These are phyloP conservation scores for Tragulus kanchil DNA, from an alignment of 2,113 vertebrate species.

Conservation along the genomic window DNA sequence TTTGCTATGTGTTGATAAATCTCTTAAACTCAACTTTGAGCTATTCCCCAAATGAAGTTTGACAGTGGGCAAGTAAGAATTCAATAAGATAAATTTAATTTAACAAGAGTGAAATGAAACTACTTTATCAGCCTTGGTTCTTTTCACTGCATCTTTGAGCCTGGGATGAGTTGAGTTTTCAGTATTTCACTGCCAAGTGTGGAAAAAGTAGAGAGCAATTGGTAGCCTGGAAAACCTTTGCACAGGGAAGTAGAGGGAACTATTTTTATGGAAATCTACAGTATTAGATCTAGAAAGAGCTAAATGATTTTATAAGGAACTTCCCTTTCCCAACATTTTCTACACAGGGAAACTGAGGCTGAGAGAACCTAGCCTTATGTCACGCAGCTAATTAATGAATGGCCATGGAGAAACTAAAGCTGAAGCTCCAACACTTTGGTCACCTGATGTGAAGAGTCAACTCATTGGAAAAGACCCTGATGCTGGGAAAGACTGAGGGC, in stretches of 20 bases:
- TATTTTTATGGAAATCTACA: constrained; percentile 30
- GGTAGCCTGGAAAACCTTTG: not conserved
- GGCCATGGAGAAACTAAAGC: not conserved
- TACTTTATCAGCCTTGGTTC: not conserved
- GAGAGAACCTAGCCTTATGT: not conserved
- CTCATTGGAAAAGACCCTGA: not conserved
- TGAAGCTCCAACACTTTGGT: not conserved
- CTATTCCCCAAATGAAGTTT: not conserved
- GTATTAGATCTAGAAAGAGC: not conserved
- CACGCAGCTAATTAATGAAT: not conserved
- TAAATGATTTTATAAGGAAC: not conserved
- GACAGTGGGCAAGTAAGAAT: not conserved
- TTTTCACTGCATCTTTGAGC: not conserved
- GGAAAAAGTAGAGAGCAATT: not conserved
- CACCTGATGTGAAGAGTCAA: not conserved
- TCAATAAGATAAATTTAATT: constrained; percentile 1
- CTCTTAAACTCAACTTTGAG: not conserved
- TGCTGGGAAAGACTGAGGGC: not conserved
- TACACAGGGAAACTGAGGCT: not conserved
- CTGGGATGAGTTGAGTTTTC: not conserved
- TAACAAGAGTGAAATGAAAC: constrained; percentile 35
- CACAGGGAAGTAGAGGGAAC: not conserved
- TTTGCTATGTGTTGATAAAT: not conserved
- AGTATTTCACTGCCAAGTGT: constrained; percentile 18
- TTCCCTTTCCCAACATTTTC: not conserved